These are phyloP conservation scores for Chironomus tepperi DNA, from an alignment of 1,140 invertebrate genomes.

Conservation along the genomic window DNA sequence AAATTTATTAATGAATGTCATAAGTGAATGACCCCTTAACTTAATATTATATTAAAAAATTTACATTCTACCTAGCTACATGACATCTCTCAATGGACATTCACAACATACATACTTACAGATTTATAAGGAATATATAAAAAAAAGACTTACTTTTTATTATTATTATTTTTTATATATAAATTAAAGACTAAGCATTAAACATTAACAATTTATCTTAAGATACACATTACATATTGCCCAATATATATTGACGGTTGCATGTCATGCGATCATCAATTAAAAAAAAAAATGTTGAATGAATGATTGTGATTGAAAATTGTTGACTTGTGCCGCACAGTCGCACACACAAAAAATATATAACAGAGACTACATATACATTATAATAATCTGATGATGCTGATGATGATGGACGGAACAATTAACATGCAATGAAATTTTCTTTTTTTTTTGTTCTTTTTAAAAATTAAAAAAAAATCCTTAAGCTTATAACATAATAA, in stretches of 20 bases:
- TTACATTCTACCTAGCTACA: background rate
- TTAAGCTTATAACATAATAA: background rate
- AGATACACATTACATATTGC: background rate
- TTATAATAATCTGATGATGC: background rate
- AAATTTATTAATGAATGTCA: too few relatives aligned
- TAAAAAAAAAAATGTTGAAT: conserved; percentile 15
- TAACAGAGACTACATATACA: background rate
- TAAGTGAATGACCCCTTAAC: background rate
- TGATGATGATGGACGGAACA: conserved; percentile 16
- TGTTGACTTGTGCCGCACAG: background rate
- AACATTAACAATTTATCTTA: conserved; percentile 10
- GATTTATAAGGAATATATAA: background rate
- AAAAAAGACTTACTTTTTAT: background rate
- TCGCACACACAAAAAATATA: background rate
- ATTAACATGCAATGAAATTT: conserved; percentile 22
- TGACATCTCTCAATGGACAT: conserved; percentile 17
- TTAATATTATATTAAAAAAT: background rate
- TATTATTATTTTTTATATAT: too few relatives aligned
- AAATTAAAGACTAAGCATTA: background rate
- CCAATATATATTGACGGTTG: conserved; percentile 1
- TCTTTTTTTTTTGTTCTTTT: background rate
- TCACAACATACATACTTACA: conserved; percentile 8
- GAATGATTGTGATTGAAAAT: background rate
- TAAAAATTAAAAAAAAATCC: background rate
- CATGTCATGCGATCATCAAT: conserved; percentile 1